Evolutionary conservation across 2,113 vertebrate species (phyloP), one percentile per base, ranked within the genome.

Genomic region (Halcyon malimbica): DNA sequence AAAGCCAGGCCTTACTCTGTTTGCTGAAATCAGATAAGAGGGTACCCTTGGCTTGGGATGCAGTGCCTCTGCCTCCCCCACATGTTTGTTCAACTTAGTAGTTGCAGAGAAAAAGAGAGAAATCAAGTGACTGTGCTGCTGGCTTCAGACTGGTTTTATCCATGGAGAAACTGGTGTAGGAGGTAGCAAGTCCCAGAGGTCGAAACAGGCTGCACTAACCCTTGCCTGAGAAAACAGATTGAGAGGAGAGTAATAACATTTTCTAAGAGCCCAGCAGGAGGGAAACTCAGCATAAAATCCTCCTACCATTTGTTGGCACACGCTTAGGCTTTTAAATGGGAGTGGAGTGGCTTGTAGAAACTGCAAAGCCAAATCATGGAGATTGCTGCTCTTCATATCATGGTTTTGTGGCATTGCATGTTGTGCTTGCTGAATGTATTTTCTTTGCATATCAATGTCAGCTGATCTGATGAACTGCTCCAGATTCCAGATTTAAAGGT

Each of bases 381-480:
- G 46, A 65, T 48, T 25, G 42, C 33, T 76, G 42, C 33, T 60
- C 14, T 42, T 16, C 2, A 1, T 10, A 4, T 42, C 31, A 9
- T 0, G 0, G 25, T 56, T 71, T 65, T 18, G 11, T 37, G 19
- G 24, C 48, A 71, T 42, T 5, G 1, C 21, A 25, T 2, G 0
- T 21, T 48, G 35, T 3, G 0, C 28, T 46, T 28, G 39, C 37
- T 64, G 35, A 35, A 11, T 21, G 21, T 21, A 8, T 42, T n/a
- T 41, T 31, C 41, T 39, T 37, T 59, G n/a, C 31, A 17, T 2
- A 9, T 39, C 26, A 16, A 0, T 24, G 13, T 79, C 46, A 54
- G 42, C n/a, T 15, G 16, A 3, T 74, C 31, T 0, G 0, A 17
- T n/a, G 50, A 87, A n/a, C 41, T 41, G 16, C 41, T 69, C 26